Evolutionary conservation across 2,113 vertebrate species (phyloP).

Genomic region (Gila orcuttii): DNA sequence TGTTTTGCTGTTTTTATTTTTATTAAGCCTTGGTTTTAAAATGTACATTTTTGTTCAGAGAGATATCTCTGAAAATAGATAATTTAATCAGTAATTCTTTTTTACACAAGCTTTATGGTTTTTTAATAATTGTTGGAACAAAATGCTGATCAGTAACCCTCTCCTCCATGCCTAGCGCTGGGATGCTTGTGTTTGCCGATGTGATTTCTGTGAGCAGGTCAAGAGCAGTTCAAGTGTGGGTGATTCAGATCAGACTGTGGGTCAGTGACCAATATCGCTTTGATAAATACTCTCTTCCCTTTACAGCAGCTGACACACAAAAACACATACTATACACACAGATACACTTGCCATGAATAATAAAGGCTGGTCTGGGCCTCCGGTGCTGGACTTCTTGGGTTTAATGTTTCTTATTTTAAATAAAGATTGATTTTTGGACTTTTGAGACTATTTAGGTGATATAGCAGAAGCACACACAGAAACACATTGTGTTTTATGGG

Average conservation of each 20-base stretch:
- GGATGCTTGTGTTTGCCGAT: conserved; percentile 7
- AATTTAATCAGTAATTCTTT: neutral
- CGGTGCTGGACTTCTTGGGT: neutral
- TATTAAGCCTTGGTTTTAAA: neutral
- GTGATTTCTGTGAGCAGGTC: conserved; percentile 17
- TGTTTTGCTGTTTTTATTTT: too few species aligned
- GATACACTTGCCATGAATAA: neutral
- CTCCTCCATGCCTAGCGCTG: neutral
- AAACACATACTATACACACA: neutral
- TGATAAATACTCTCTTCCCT: neutral
- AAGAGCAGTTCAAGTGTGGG: conserved; percentile 34
- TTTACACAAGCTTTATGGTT: neutral
- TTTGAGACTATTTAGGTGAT: neutral
- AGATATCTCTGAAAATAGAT: neutral
- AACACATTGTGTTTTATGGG: too few species aligned
- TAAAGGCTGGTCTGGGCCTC: neutral
- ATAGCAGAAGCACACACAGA: neutral
- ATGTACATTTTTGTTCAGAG: neutral
- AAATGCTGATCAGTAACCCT: neutral
- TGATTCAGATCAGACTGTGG: conserved; percentile 33
- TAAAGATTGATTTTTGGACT: neutral
- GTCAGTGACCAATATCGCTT: conserved; percentile 23
- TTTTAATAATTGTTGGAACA: neutral
- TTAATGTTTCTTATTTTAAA: neutral
- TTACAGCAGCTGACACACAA: neutral